These are phyloP conservation scores for Symphodus melops DNA, from an alignment of 2,113 vertebrate genomes.

Conservation along the genomic window DNA sequence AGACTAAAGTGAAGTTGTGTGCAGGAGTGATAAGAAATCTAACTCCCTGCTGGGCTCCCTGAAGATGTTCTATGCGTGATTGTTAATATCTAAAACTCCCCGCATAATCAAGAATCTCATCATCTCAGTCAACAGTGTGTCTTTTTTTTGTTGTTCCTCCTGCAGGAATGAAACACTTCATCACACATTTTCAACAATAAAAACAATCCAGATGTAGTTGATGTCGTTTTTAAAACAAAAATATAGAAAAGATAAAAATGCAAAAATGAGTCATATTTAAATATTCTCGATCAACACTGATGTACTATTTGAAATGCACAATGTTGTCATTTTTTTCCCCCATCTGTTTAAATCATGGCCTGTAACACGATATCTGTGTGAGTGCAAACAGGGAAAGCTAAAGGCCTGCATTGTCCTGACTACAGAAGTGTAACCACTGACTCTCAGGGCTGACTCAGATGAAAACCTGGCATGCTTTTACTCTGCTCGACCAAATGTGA, in stretches of 20 bases:
- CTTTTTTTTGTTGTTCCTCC: conserved; percentile 1
- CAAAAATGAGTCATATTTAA: neutral
- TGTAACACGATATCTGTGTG: conserved; percentile 61
- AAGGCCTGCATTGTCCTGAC: conserved; percentile 60
- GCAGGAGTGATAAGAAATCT: conserved; percentile 33
- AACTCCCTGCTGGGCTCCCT: conserved; percentile 27
- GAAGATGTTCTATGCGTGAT: conserved; percentile 27
- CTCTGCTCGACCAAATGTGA: conserved; percentile 79
- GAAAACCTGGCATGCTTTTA: conserved; percentile 77
- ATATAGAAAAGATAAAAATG: neutral
- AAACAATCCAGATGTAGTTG: conserved; percentile 14
- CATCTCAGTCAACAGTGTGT: conserved; percentile 16
- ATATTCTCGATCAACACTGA: neutral
- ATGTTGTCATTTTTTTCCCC: conserved; percentile 1
- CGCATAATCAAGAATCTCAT: conserved; percentile 35
- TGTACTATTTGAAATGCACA: neutral
- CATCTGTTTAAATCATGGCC: conserved; percentile 25
- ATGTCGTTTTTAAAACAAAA: neutral
- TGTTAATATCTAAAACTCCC: conserved; percentile 30
- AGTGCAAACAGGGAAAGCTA: conserved; percentile 55
- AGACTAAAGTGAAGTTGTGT: conserved; percentile 20
- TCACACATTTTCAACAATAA: conserved; percentile 14
- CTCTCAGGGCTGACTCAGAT: conserved; percentile 79
- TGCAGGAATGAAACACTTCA: conserved; percentile 21
- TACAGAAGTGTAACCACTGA: conserved; percentile 70